Evolutionary conservation across 2,113 vertebrate species (phyloP).

Genomic region (Pantherophis guttatus): DNA sequence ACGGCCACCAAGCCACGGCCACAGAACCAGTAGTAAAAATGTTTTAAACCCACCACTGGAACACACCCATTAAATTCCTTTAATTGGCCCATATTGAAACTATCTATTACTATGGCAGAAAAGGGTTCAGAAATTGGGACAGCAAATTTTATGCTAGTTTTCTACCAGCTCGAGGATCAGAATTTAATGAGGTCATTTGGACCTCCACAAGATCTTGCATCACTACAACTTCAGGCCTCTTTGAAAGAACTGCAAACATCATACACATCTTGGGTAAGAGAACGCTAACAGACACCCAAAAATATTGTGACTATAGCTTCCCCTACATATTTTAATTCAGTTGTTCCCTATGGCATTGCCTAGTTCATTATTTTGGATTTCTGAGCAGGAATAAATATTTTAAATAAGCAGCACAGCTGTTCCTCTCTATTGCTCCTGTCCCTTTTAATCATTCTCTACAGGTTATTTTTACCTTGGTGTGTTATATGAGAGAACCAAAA

Average conservation of each 20-base stretch:
- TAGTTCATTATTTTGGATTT: background rate
- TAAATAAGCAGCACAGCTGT: background rate
- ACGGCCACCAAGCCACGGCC: too few species aligned
- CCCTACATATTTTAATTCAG: background rate
- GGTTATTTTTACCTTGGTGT: background rate
- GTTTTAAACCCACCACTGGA: background rate
- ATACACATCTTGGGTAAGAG: background rate
- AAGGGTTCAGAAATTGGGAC: background rate
- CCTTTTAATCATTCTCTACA: background rate
- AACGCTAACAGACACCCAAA: background rate
- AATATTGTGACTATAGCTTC: background rate
- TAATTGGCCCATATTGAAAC: background rate
- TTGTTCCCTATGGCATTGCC: background rate
- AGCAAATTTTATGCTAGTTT: background rate
- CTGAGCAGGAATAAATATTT: background rate
- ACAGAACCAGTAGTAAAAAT: too few species aligned
- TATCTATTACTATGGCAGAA: background rate
- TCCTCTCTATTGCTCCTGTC: background rate
- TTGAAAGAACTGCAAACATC: background rate
- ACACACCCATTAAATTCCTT: background rate
- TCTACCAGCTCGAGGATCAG: background rate
- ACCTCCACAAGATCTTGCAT: background rate
- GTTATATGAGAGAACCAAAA: background rate
- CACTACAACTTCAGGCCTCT: background rate
- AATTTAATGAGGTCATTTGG: background rate